Base-by-base conservation (phyloP, 2,888 invertebrate genomes). In the Digitonthophagus gazella region DNA sequence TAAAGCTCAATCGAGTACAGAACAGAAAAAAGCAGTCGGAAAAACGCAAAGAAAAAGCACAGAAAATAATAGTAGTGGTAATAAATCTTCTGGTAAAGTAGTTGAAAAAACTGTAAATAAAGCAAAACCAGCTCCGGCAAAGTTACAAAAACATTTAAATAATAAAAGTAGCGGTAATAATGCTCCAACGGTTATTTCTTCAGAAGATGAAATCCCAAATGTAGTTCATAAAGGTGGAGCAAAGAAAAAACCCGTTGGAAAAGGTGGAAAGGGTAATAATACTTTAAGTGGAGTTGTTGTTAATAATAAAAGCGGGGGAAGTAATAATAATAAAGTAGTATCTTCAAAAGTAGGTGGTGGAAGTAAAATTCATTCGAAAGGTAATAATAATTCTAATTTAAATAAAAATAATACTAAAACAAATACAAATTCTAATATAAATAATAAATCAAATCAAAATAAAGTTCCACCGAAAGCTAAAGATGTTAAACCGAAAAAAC, bases 21-120 rank as follows among this genome's bases (percentile, higher is more conserved):
- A 82, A 71, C 72, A 75, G 55, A 83, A 83, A 72, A 81, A 81
- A 72, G 64, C 76, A 55, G 70, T 79, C 22, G 80, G 80, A 74
- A 76, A 80, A 72, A 77, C 79, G 68, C 74, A 77, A 61, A 76
- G 80, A 54, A 83, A 82, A 75, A 81, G 78, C 73, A 78, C 77
- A 5, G 75, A 76, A 22, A 71, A 70, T n/a, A 71, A 76, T 71
- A 65, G 76, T 8, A 44, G 6, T 44, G 11, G 8, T 11, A 44
- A 2, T 3, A 58, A 76, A 11, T 8, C 64, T 2, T 66, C 58
- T 2, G 71, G 72, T 8, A 72, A 69, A 65, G 5, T 67, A 67
- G 54, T 76, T 66, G 73, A 77, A 11, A 75, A 77, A 28, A 65
- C 74, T 3, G 61, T 76, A n/a, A 58, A 69, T 68, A 74, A 76